These are phyloP conservation scores for Drosophila subpulchrella DNA, from an alignment of 1,140 invertebrate genomes.

Conservation along the genomic window DNA sequence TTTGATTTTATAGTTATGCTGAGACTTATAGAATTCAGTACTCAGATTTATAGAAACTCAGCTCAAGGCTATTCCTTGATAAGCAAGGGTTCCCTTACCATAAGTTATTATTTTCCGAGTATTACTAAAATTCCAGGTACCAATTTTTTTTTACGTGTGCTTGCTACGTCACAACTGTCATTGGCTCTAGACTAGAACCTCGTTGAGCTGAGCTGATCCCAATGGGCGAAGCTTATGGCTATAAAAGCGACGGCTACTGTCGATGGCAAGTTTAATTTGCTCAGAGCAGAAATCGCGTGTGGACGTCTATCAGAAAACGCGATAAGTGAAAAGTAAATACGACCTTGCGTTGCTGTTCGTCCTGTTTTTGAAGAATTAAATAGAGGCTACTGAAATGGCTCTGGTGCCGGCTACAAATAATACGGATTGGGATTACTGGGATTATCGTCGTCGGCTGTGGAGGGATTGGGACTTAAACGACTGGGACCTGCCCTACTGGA, in stretches of 20 bases:
- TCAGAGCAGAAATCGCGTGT: slow-evolving; percentile 78
- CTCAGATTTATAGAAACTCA: too few relatives aligned
- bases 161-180: slow-evolving; percentile 66
- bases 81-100: neutral
- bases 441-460: slow-evolving; percentile 80
- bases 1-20: too few relatives aligned
- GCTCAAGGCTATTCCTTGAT: too few relatives aligned
- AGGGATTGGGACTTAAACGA: slow-evolving; percentile 80
- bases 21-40: too few relatives aligned
- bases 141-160: slow-evolving; percentile 5
- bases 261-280: slow-evolving; percentile 76
- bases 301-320: slow-evolving; percentile 70
- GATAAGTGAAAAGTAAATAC: slow-evolving; percentile 44
- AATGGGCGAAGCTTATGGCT: slow-evolving; percentile 41
- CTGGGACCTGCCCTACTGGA: slow-evolving; percentile 80
- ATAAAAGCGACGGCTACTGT: slow-evolving; percentile 70
- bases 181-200: slow-evolving; percentile 54
- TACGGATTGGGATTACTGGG: slow-evolving; percentile 83
- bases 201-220: slow-evolving; percentile 27
- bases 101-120: neutral
- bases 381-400: slow-evolving; percentile 53
- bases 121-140: neutral
- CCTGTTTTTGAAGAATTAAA: slow-evolving; percentile 30
- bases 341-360: slow-evolving; percentile 56
- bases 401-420: slow-evolving; percentile 73